Evolutionary conservation across 2,797 vertebrate species (phyloP).

Genomic region (Cyprinella venusta): DNA sequence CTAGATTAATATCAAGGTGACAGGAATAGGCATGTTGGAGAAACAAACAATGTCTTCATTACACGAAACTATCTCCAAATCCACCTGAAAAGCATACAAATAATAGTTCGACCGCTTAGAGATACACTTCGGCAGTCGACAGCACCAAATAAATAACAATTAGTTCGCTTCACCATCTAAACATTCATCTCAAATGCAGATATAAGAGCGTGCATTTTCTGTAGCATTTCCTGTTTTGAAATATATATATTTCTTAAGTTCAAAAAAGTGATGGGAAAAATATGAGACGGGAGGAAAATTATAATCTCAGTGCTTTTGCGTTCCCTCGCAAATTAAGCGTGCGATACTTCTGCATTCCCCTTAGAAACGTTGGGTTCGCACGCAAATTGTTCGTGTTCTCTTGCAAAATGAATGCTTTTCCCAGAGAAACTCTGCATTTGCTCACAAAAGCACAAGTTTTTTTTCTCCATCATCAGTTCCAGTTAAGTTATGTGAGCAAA

Average conservation of each 20-base stretch:
- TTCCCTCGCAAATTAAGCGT: neutral
- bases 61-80: conserved; percentile 2
- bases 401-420: neutral
- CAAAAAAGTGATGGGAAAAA: neutral
- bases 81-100: neutral
- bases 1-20: conserved; percentile 3
- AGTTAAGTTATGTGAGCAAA: neutral
- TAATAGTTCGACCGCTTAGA: neutral
- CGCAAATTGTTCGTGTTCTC: neutral
- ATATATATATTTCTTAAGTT: neutral
- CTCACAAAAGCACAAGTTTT: neutral
- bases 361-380: neutral
- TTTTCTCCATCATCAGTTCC: neutral
- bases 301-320: neutral
- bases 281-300: neutral
- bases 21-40: neutral
- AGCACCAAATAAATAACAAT: conserved; percentile 8
- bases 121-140: neutral
- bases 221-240: conserved; percentile 8
- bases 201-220: neutral
- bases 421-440: neutral
- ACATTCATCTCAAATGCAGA: conserved; percentile 14
- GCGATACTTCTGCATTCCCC: neutral
- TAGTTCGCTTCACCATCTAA: neutral
- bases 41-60: neutral